Conservation (phyloP, 2,113 vertebrate genomes). For the Penelope pileata region DNA sequence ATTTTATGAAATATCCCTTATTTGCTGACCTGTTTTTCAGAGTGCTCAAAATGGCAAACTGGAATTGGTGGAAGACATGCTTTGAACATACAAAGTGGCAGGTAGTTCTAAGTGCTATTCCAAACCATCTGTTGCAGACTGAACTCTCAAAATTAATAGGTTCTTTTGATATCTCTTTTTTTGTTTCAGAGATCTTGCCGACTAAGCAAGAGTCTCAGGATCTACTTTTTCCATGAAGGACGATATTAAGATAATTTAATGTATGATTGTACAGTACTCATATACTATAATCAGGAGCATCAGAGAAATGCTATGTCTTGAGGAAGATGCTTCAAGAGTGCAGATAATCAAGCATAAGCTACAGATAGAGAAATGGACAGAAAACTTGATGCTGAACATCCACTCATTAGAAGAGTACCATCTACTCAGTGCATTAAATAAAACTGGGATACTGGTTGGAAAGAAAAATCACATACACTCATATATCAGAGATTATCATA, state of each 20-base stretch:
- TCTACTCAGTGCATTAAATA: neutral
- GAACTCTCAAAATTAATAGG: neutral
- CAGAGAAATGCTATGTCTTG: neutral
- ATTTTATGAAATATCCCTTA: neutral
- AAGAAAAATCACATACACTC: neutral
- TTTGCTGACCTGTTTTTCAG: neutral
- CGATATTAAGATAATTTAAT: neutral
- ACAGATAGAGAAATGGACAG: neutral
- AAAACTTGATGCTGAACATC: neutral
- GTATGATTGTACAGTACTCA: neutral
- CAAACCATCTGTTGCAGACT: neutral
- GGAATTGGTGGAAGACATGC: neutral
- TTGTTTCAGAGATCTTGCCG: neutral
- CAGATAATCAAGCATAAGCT: neutral
- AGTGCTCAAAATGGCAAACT: neutral
- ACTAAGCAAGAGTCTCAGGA: neutral
- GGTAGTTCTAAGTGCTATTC: neutral
- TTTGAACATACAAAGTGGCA: neutral
- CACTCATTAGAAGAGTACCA: neutral
- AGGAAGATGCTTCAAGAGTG: neutral
- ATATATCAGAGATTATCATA: neutral
- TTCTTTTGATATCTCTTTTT: neutral
- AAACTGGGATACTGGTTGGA: neutral
- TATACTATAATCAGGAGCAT: neutral
- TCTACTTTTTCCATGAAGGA: neutral